Conservation (phyloP, 1,140 invertebrate genomes). For the Atta colombica region DNA sequence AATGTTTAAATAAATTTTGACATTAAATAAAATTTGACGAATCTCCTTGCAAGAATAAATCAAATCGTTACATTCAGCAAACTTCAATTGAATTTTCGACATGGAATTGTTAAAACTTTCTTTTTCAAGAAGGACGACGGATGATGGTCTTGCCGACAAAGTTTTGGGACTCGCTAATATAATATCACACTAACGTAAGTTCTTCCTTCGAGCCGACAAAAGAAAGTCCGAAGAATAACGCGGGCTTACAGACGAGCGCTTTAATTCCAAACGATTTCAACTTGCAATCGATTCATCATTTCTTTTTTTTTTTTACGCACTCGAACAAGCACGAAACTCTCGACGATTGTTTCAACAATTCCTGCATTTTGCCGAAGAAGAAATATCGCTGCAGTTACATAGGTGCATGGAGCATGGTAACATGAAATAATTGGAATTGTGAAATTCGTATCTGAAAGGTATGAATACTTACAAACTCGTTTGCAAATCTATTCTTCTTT, state of each 20-base stretch:
- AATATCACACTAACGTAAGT: conserved; percentile 35
- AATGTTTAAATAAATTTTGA: conserved; percentile 12
- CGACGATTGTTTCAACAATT: conserved; percentile 43
- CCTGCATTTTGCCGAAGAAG: conserved; percentile 15
- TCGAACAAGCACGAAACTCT: conserved; percentile 34
- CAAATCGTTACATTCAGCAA: neutral
- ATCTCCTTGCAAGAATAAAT: conserved; percentile 22
- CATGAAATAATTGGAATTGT: conserved; percentile 32
- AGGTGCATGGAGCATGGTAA: conserved; percentile 3
- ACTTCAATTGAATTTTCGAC: conserved; percentile 17
- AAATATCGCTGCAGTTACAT: conserved; percentile 14
- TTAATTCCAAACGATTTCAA: conserved; percentile 41
- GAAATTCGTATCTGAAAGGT: conserved; percentile 36
- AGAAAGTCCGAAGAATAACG: conserved; percentile 30
- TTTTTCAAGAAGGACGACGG: conserved; percentile 20
- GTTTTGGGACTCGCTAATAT: conserved; percentile 38
- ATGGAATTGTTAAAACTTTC: conserved; percentile 29
- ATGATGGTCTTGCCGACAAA: neutral
- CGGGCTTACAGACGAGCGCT: neutral
- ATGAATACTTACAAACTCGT: conserved; percentile 32
- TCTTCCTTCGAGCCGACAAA: neutral
- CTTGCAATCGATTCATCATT: conserved; percentile 30
- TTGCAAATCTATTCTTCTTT: conserved; percentile 26
- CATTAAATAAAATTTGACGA: conserved; percentile 18
- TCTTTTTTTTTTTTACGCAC: neutral